Base-by-base conservation (phyloP, 2,797 vertebrate species). In the Chelmon rostratus region DNA sequence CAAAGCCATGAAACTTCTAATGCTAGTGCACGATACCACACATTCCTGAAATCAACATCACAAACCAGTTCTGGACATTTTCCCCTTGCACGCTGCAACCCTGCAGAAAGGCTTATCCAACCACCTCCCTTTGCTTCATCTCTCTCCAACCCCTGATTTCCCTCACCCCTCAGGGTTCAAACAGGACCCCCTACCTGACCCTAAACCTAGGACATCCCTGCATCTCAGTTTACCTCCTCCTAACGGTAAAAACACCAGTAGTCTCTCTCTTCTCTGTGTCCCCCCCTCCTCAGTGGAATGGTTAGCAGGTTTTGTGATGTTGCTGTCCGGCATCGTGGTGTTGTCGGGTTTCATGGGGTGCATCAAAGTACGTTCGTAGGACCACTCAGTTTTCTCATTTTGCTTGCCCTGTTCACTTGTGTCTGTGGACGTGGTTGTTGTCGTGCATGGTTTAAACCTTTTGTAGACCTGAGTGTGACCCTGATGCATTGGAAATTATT, bases 151-250 rank as follows among this genome's bases (percentile, higher is more conserved):
- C 81, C 84, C 69, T 73, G 76, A 84, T 89, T 82, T 80, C 42
- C 84, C 68, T 85, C 54, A 83, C 68, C 83, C 76, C 71, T 74
- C 79, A 95, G 94, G 92, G 89, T 90, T 92, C 88, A 95, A 83
- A 93, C 92, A 92, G 86, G 95, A 96, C 78, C 86, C 89, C 71
- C 71, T 78, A 81, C 91, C 93, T 76, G 93, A 95, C 87, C 89
- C 86, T 92, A 95, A 92, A 86, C 89, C 94, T 95, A 95, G 93
- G 94, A 96, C 92, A 73, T 90, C 89, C 91, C 91, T 96, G 89
- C 94, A 93, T 79, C 95, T 96, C 91, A 94, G 63, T 95, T 96
- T 96, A 90, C 93, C 92, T 87, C 89, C 91, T 92, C 86, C 94
- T 89, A 88, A 95, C 89, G 90, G 92, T 93, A 94, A 93, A 86